Base-by-base conservation (phyloP, 2,888 invertebrate genomes). In the Coecobrya sp. region DNA sequence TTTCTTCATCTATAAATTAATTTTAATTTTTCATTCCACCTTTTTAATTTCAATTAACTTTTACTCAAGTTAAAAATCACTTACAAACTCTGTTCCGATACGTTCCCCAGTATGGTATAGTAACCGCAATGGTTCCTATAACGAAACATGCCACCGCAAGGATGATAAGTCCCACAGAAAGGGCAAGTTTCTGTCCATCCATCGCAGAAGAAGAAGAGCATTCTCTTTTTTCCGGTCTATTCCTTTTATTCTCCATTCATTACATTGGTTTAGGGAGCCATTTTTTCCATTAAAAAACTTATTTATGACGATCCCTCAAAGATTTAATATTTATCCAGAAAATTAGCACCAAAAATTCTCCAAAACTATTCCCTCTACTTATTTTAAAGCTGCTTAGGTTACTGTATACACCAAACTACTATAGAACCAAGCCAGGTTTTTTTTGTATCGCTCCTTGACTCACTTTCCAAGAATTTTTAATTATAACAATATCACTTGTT, bases 31-130 rank as follows among this genome's bases (percentile, higher is more conserved):
- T 19, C 59, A 16, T 7, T 7, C 13, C 49, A 25, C n/a, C n/a
- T n/a, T n/a, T n/a, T n/a, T n/a, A n/a, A n/a, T n/a, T n/a, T n/a
- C n/a, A n/a, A n/a, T n/a, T n/a, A n/a, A n/a, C n/a, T n/a, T n/a
- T n/a, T n/a, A n/a, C n/a, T n/a, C n/a, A n/a, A n/a, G n/a, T n/a
- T n/a, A n/a, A n/a, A n/a, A n/a, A n/a, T n/a, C n/a, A 96, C 96
- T 96, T 95, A 97, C 97, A 97, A 95, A 97, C 96, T 96, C 97
- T 97, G 95, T 97, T 97, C 95, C 97, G 97, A 96, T 97, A 98
- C 96, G 98, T 97, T 93, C 98, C 98, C 98, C 98, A 98, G 95
- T 97, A 97, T 79, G 98, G 98, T 95, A 98, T 96, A 94, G 98
- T 98, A 85, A 98, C 97, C 84, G 98, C 98, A 68, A 98, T 97